phyloP scores from a whole-genome alignment of 2,888 invertebrate genomes.

The Catocala nupta region DNA sequence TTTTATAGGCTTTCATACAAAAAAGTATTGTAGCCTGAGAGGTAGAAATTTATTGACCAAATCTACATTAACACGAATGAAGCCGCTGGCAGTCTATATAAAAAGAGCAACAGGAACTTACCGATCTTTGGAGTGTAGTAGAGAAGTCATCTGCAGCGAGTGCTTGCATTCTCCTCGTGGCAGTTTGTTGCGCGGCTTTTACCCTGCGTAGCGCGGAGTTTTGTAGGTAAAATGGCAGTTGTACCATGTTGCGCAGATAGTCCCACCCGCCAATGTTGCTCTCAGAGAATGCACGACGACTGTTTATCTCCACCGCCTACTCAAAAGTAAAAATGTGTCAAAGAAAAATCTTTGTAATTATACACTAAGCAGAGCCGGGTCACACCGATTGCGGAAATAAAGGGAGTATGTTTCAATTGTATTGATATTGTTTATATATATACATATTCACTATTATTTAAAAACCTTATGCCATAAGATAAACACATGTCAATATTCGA shows the following conservation, averaged over 20 bases:
- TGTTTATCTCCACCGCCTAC: conserved; percentile 96
- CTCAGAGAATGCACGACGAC: conserved; percentile 94
- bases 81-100: too few relatives aligned
- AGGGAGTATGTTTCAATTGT: neutral
- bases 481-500: too few relatives aligned
- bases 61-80: too few relatives aligned
- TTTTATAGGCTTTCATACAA: too few relatives aligned
- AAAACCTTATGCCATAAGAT: too few relatives aligned
- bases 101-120: conserved; percentile 54
- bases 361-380: too few relatives aligned
- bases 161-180: conserved; percentile 82
- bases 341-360: conserved; percentile 1
- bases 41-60: too few relatives aligned
- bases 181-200: conserved; percentile 94
- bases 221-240: conserved; percentile 98
- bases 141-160: conserved; percentile 86
- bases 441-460: too few relatives aligned
- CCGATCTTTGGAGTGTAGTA: conserved; percentile 83
- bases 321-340: conserved; percentile 1
- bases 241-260: conserved; percentile 98
- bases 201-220: conserved; percentile 97
- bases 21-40: too few relatives aligned
- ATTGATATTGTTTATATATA: neutral
- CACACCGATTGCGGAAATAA: neutral
- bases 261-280: conserved; percentile 98